Conservation (phyloP, 1,140 invertebrate genomes). For the Prorops nasuta region DNA sequence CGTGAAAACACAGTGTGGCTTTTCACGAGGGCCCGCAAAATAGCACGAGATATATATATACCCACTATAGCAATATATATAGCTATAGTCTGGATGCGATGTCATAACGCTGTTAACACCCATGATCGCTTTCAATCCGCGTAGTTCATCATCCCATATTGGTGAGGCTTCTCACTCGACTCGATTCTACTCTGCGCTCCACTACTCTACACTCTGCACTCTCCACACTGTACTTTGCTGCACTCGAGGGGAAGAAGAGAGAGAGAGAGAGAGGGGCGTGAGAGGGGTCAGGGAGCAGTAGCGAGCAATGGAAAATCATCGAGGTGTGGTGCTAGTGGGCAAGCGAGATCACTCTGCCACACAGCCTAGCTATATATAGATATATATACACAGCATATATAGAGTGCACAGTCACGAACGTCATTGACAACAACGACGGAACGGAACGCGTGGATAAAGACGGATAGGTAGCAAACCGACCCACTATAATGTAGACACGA, state of each 20-base stretch:
- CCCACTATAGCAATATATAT: constrained; percentile 30
- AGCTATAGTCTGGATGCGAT: constrained; percentile 15
- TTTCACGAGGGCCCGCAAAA: too few relatives aligned
- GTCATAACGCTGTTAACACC: constrained; percentile 54
- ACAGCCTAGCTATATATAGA: too few relatives aligned
- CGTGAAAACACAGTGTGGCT: too few relatives aligned
- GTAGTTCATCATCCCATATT: constrained; percentile 53
- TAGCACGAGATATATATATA: background rate
- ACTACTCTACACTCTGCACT: too few relatives aligned
- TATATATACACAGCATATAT: too few relatives aligned
- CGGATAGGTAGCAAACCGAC: too few relatives aligned
- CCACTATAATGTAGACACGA: too few relatives aligned
- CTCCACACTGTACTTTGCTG: too few relatives aligned
- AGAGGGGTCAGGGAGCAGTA: background rate
- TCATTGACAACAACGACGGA: background rate
- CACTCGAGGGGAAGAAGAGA: background rate
- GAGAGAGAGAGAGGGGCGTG: background rate
- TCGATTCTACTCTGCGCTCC: background rate
- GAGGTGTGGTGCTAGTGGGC: background rate
- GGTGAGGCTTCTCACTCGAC: too few relatives aligned
- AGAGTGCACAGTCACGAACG: background rate
- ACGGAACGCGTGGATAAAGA: background rate
- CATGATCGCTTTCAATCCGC: constrained; percentile 54
- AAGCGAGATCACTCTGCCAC: constrained; percentile 21
- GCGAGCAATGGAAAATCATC: constrained; percentile 9